These are phyloP conservation scores for Neodiprion fabricii DNA, from an alignment of 1,140 invertebrate species.

Conservation along the genomic window DNA sequence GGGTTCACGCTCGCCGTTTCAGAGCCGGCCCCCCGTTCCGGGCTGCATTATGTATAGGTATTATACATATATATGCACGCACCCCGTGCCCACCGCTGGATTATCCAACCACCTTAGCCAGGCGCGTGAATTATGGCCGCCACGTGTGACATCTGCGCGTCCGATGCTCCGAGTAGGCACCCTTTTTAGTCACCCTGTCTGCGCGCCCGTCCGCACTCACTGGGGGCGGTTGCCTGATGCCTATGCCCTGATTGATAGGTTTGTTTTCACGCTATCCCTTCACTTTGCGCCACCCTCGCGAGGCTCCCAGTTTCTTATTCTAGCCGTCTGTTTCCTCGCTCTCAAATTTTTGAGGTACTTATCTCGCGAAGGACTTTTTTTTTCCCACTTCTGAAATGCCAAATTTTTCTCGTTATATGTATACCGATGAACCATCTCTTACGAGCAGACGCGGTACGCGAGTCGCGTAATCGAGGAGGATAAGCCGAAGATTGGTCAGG, in stretches of 20 bases:
- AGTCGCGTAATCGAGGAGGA: no score
- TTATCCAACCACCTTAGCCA: slow-evolving; percentile 1
- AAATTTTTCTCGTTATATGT: background rate
- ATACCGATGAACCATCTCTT: background rate
- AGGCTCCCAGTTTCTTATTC: background rate
- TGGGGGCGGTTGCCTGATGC: background rate
- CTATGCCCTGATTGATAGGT: slow-evolving; percentile 8
- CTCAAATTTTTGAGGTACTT: background rate
- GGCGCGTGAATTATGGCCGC: slow-evolving; percentile 12
- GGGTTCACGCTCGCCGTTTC: background rate
- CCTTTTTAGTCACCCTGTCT: background rate
- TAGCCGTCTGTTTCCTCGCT: background rate
- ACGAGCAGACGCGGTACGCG: background rate
- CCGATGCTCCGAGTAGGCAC: background rate
- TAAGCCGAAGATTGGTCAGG: background rate
- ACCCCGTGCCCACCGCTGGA: background rate
- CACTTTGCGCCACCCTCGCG: background rate
- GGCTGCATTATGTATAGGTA: slow-evolving; percentile 11
- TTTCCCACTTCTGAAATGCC: background rate
- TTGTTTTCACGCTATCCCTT: slow-evolving; percentile 3
- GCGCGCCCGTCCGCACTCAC: background rate
- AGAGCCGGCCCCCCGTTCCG: background rate
- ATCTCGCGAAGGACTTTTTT: background rate
- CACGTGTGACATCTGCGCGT: slow-evolving; percentile 16
- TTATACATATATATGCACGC: background rate